Percentiles rank a stretch among this genome's conserved stretches.
Conservation (phyloP, 2,888 invertebrate species). For the Drosophila mimetica region DNA sequence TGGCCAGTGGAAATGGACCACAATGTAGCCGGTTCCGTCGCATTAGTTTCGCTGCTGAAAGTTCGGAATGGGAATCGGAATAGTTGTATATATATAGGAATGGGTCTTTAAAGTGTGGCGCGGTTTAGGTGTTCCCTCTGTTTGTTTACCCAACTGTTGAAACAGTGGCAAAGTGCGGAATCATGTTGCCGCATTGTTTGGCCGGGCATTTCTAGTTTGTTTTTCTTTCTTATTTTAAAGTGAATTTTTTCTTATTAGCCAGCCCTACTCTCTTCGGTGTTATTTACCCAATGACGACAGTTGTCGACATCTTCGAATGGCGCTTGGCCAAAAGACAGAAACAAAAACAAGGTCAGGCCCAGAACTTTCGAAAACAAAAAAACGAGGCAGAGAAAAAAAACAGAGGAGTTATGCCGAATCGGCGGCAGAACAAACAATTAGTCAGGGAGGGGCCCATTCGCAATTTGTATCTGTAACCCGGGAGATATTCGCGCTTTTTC, state of each 20-base stretch:
- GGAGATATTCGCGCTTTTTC: slow-evolving; percentile 33
- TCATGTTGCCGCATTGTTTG: slow-evolving; percentile 46
- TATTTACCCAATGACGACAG: slow-evolving; percentile 56
- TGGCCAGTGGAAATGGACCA: slow-evolving; percentile 36
- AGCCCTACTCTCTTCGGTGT: slow-evolving; percentile 60
- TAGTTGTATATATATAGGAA: slow-evolving; percentile 4
- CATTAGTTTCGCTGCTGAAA: slow-evolving; percentile 24
- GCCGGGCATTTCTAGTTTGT: slow-evolving; percentile 32
- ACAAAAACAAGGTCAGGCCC: slow-evolving; percentile 68
- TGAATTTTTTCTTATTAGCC: slow-evolving; percentile 60
- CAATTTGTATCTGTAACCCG: slow-evolving; percentile 40
- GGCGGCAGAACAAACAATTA: slow-evolving; percentile 48
- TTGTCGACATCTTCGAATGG: slow-evolving; percentile 37
- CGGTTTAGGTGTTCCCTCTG: slow-evolving; percentile 15
- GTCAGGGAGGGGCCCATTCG: slow-evolving; percentile 35
- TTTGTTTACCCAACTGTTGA: slow-evolving; percentile 66
- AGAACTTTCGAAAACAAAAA: slow-evolving; percentile 68
- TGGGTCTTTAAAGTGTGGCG: slow-evolving; percentile 22
- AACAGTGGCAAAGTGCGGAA: slow-evolving; percentile 56
- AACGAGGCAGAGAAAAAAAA: slow-evolving; percentile 4
- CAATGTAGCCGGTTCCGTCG: slow-evolving; percentile 14
- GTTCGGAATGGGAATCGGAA: slow-evolving; percentile 5
- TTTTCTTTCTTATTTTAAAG: slow-evolving; percentile 35
- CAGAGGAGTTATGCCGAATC: slow-evolving; percentile 26
- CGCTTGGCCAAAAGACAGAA: slow-evolving; percentile 32